A percentile compares a stretch with the other conserved stretches of the same genome.
These are phyloP conservation scores for Mizuhopecten yessoensis DNA, from an alignment of 1,140 invertebrate species.

Conservation along the genomic window DNA sequence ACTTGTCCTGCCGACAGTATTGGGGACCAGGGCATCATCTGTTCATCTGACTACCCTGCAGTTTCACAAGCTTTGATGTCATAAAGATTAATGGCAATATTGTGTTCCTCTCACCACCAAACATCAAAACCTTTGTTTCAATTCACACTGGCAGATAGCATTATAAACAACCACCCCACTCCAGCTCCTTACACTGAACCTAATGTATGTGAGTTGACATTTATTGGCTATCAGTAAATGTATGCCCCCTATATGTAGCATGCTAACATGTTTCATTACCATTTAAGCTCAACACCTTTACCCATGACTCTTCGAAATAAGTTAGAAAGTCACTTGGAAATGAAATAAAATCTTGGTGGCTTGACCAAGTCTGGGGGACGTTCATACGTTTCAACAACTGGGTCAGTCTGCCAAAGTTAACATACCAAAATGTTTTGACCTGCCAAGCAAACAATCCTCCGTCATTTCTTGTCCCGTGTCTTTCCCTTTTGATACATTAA, in stretches of 20 bases:
- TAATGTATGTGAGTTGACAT: background rate
- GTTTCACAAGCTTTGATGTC: conserved; percentile 26
- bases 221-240: background rate
- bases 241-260: background rate
- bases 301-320: background rate
- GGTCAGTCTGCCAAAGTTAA: background rate
- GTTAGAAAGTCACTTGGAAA: background rate
- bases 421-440: conserved; percentile 5
- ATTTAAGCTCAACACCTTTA: background rate
- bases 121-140: conserved; percentile 39
- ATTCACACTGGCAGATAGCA: conserved; percentile 37
- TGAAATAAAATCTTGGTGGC: background rate
- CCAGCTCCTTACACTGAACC: background rate
- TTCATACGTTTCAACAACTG: background rate
- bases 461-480: conserved; percentile 19
- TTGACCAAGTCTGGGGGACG: background rate
- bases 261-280: background rate
- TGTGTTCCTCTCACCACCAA: background rate
- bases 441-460: background rate
- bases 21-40: background rate
- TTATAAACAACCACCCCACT: conserved; percentile 20
- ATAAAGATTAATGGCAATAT: conserved; percentile 12
- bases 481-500: conserved; percentile 14
- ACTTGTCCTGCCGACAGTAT: background rate
- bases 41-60: background rate